phyloP scores from a whole-genome alignment of 2,797 vertebrate genomes.

The Clarias laeviceps region DNA sequence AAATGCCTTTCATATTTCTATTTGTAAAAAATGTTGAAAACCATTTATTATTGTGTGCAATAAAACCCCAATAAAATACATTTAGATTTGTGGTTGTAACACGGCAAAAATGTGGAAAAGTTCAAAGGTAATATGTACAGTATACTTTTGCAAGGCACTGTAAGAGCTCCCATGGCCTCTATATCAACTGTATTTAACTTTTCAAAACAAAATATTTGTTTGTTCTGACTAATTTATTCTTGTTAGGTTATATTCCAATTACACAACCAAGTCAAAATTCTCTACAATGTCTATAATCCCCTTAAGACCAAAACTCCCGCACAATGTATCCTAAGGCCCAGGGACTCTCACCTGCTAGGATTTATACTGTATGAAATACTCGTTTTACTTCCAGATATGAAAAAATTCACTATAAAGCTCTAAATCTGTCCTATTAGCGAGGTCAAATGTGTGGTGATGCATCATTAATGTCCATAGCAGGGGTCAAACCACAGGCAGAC shows the following conservation, averaged over 20 bases:
- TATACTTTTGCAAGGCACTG: too few species aligned
- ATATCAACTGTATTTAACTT: too few species aligned
- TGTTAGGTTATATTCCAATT: background rate
- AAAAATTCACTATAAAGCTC: background rate
- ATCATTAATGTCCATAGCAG: background rate
- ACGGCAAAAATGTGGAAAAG: too few species aligned
- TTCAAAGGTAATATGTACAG: too few species aligned
- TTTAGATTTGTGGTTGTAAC: too few species aligned
- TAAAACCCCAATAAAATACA: too few species aligned
- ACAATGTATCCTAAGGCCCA: background rate
- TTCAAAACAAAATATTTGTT: too few species aligned
- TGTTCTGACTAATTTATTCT: background rate
- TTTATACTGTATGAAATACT: background rate
- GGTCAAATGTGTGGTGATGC: background rate
- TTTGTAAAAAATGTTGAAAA: too few species aligned
- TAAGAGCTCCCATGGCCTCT: too few species aligned
- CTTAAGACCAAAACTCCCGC: background rate
- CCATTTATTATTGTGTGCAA: too few species aligned
- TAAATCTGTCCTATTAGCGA: background rate
- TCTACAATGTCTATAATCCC: background rate
- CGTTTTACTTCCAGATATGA: background rate
- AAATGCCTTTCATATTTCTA: too few species aligned
- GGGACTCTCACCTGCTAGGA: background rate
- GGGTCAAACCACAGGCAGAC: background rate
- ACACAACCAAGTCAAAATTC: background rate